Base-by-base conservation (phyloP, 2,888 invertebrate species). In the Acrobasis suavella region DNA sequence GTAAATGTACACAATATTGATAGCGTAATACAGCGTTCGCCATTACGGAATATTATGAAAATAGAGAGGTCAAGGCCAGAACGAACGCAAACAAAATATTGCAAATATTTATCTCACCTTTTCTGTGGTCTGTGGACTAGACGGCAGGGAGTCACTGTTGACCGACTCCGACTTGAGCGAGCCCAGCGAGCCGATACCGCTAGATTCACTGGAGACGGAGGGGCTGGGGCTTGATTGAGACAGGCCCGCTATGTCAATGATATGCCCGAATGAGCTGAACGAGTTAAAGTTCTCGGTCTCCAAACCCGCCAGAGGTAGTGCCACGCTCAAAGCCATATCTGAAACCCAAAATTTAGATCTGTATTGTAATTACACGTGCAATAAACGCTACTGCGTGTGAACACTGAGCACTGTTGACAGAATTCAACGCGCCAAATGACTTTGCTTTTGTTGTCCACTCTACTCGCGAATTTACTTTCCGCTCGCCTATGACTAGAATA, bases 281-380 rank as follows among this genome's bases (percentile, higher is more conserved):
- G 91, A 89, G 75, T 89, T 86, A 78, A 93, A 93, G 72, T 88
- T 89, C 64, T 93, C 93, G 60, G 93, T 84, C 78, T 93, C 93
- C 85, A 94, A 80, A 68, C 93, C 94, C 71, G 92, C 90, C 66
- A 94, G 81, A 66, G 94, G 94, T 85, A 94, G 84, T 75, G 94
- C 94, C 82, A 94, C 91, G 80, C 93, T 92, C 80, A 95, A 85
- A 84, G 94, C 94, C 94, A 94, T 94, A 82, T 87, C 92, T 92
- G 91, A 58, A 84, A 91, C 80, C 64, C 73, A 71, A 87, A 86
- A 87, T 82, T 80, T 72, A 78, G 75, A 72, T 76, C 77, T 81
- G 69, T 83, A 83, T 81, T 82, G 72, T 71, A 82, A 81, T 86
- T 89, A 91, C 92, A 91, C 91, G 91, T 90, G 91, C 88, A 82